phyloP scores from a whole-genome alignment of 2,113 vertebrate species.

The Carollia perspicillata region DNA sequence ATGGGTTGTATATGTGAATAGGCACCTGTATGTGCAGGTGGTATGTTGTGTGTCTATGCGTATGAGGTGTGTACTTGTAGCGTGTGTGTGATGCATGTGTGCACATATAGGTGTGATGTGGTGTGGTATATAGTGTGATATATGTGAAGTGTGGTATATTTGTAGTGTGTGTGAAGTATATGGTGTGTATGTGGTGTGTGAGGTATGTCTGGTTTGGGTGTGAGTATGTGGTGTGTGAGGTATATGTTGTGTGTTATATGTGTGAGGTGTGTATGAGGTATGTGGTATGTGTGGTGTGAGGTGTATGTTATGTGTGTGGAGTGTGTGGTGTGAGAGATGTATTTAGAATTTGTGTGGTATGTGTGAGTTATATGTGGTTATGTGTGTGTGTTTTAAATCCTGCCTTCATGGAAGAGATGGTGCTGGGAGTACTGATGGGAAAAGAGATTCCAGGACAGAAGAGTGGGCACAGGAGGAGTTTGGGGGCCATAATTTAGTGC shows the following conservation, averaged over 20 bases:
- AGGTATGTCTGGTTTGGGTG: neutral
- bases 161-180: neutral
- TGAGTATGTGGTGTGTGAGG: no score
- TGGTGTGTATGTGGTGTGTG: neutral
- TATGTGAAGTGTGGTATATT: neutral
- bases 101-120: no score
- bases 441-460: neutral
- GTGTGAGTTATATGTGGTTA: neutral
- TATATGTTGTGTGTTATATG: neutral
- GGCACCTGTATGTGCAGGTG: neutral
- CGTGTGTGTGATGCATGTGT: no score
- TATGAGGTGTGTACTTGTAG: neutral
- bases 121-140: neutral
- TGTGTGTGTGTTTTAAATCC: neutral
- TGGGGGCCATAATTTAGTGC: neutral
- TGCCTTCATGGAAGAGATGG: neutral
- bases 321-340: neutral
- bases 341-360: neutral
- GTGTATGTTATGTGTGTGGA: neutral
- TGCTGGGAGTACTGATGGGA: neutral
- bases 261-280: no score
- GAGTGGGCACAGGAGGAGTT: no score
- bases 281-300: neutral
- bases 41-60: neutral
- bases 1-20: neutral